Conservation (phyloP, 2,888 invertebrate species). For the Lamellibrachia columna region DNA sequence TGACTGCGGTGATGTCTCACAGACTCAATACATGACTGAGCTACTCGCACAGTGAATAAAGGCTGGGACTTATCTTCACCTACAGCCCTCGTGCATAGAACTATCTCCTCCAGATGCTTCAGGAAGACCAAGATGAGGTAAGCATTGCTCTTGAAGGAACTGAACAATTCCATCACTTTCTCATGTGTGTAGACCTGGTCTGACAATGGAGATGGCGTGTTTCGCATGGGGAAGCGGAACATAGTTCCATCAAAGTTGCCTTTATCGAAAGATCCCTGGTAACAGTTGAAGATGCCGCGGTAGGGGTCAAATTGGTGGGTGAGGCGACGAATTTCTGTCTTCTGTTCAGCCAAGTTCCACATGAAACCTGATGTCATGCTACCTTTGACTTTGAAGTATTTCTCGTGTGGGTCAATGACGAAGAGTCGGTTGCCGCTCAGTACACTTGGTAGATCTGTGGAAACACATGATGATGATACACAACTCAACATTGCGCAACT, state of each 20-base stretch:
- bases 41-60: not conserved
- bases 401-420: conserved; percentile 56
- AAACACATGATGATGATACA: not conserved
- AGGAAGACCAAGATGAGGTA: conserved; percentile 55
- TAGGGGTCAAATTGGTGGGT: conserved; percentile 46
- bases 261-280: conserved; percentile 32
- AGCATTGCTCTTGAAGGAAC: conserved; percentile 47
- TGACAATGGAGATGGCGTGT: conserved; percentile 48
- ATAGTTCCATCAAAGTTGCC: conserved; percentile 53
- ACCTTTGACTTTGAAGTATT: conserved; percentile 42
- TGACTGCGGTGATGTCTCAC: not conserved
- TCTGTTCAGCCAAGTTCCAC: conserved; percentile 38
- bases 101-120: conserved; percentile 49
- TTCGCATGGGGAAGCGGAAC: conserved; percentile 59
- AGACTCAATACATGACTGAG: not conserved
- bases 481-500: not conserved
- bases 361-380: conserved; percentile 41
- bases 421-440: conserved; percentile 53
- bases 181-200: not conserved
- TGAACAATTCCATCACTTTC: not conserved
- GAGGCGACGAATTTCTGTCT: conserved; percentile 30
- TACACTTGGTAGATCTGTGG: conserved; percentile 54
- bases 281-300: conserved; percentile 45
- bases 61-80: not conserved
- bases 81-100: conserved; percentile 44